phyloP scores from a whole-genome alignment of 35 echinoderm and acorn worm species.

The Acanthaster planci region DNA sequence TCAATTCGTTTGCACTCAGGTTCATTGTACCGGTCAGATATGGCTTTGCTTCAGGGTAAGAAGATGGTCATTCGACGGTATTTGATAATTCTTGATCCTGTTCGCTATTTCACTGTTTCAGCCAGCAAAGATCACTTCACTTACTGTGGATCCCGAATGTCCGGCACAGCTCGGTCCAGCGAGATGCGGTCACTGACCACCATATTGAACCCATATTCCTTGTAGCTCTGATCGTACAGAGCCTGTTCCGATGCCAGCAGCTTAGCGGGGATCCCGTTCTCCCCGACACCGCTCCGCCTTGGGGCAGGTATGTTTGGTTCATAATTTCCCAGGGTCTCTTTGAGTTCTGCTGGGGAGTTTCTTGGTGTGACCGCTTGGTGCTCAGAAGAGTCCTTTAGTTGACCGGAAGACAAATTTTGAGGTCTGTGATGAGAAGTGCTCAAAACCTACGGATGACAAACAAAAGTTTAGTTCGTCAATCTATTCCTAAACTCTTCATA shows the following conservation, averaged over 20 bases:
- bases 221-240: constrained; percentile 54
- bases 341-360: constrained; percentile 31
- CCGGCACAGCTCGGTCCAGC: constrained; percentile 75
- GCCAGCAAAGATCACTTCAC: constrained; percentile 6
- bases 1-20: too few species aligned
- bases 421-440: too few species aligned
- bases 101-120: too few species aligned
- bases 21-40: too few species aligned
- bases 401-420: too few species aligned
- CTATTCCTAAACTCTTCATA: too few species aligned
- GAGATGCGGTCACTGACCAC: constrained; percentile 90
- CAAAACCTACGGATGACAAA: too few species aligned
- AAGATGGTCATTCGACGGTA: too few species aligned
- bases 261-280: constrained; percentile 63
- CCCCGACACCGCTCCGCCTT: constrained; percentile 62
- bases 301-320: constrained; percentile 28
- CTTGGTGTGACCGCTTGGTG: not conserved
- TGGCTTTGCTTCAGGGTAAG: too few species aligned
- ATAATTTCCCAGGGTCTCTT: constrained; percentile 52
- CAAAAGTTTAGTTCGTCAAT: too few species aligned
- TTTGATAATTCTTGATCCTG: too few species aligned
- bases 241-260: constrained; percentile 43
- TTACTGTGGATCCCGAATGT: constrained; percentile 86
- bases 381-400: not conserved
- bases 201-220: constrained; percentile 96